Percentiles rank a stretch among this genome's conserved stretches.
phyloP scores from a whole-genome alignment of 2,888 invertebrate species.

The Epinotia bilunana region DNA sequence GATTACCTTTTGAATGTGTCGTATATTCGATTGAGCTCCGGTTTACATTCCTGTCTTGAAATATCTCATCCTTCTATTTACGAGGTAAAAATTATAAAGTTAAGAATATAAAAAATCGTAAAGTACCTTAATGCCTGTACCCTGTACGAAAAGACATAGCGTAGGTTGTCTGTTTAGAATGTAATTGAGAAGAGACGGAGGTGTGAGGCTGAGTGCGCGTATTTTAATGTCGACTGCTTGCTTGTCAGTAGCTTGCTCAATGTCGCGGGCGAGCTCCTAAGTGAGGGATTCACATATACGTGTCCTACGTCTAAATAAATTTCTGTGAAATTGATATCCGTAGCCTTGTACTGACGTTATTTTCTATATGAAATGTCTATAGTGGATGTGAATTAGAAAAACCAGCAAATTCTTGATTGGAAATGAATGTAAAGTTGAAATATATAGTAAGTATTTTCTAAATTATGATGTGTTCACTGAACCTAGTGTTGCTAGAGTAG shows the following conservation, averaged over 20 bases:
- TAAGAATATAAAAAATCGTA: constrained; percentile 48
- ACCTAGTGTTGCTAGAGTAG: constrained; percentile 77
- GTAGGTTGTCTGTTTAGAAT: constrained; percentile 32
- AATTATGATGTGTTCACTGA: constrained; percentile 78
- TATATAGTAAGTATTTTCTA: constrained; percentile 56
- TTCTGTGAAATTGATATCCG: constrained; percentile 35
- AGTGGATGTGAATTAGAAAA: constrained; percentile 27
- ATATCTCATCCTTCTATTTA: constrained; percentile 26
- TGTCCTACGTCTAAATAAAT: constrained; percentile 25
- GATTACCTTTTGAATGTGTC: constrained; percentile 41
- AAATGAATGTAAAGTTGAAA: constrained; percentile 23
- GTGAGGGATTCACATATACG: not conserved
- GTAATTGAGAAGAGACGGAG: constrained; percentile 14
- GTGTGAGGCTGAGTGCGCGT: constrained; percentile 12
- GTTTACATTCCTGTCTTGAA: constrained; percentile 41
- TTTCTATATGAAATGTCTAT: constrained; percentile 33
- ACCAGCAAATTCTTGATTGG: constrained; percentile 35
- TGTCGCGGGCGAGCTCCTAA: not conserved
- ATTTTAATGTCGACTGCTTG: not conserved
- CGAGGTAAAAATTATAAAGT: constrained; percentile 39
- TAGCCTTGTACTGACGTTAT: constrained; percentile 38
- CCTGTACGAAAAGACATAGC: constrained; percentile 29
- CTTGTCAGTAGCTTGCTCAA: not conserved
- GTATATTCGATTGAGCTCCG: constrained; percentile 47
- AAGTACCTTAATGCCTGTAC: constrained; percentile 32